Base-by-base conservation (phyloP, 2,888 invertebrate genomes). In the Ypsolopha sequella region DNA sequence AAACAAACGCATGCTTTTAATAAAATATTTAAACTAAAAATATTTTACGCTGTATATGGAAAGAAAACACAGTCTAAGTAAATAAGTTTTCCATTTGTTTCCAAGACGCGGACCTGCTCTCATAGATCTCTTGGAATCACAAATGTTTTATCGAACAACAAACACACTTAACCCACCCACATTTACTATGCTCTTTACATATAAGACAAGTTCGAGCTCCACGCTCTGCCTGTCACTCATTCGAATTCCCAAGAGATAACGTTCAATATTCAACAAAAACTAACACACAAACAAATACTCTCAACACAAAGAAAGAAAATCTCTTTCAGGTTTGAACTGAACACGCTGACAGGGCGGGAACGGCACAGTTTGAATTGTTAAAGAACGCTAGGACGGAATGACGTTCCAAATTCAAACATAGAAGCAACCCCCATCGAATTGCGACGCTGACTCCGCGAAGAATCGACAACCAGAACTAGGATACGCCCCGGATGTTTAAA, bases 191-290 rank as follows among this genome's bases (percentile, higher is more conserved):
- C 70, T 68, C 63, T 66, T 62, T 64, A 65, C 59, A 58, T 63
- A 49, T 53, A 60, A 62, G 64, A 70, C 66, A 71, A 66, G 51
- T 48, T 51, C 51, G 51, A 50, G 52, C 51, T 51, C 45, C 45
- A 62, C 58, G 57, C 39, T 44, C 7, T 13, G 7, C 36, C 11
- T 36, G 6, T 36, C 35, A 3, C 49, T 49, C 46, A 67, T 62
- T 59, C 62, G 55, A 70, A 70, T 65, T 71, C 70, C 65, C 68
- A 55, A 54, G 69, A 66, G 66, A 56, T 53, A 55, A 50, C 61
- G 55, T 69, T 76, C 73, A 71, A 74, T 73, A 77, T 76, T 73
- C 76, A 72, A 59, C 61, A 63, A 61, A 54, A 64, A 65, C 64
- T 60, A 59, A 62, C 53, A 48, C 10, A 47, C 51, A 55, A 51